Evolutionary conservation across 1,140 invertebrate genomes (phyloP), one percentile per base, ranked within the genome.

Genomic region (Eubasilissa regina): DNA sequence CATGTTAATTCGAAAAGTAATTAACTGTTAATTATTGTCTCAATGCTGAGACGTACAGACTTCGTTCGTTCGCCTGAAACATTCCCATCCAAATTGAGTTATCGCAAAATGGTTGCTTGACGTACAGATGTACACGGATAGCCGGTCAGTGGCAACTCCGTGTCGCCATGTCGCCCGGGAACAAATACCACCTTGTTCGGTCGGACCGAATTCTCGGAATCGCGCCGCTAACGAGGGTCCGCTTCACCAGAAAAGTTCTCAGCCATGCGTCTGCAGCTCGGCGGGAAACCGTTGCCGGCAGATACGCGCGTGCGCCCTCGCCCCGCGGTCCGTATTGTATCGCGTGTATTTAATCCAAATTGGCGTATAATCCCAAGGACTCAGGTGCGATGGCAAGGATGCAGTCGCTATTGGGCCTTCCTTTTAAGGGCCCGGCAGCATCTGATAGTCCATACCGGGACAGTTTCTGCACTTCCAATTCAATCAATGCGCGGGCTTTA

Each of bases 351-450:
- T 56, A 66, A 75, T 79, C 53, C 55, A 60, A 79, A 79, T 79
- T 47, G 79, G 45, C 75, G 74, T 53, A 80, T 80, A 80, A 80
- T 77, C 75, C 53, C 74, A 80, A 80, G 79, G 79, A 64, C 79
- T 75, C 74, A 21, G 78, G 73, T 70, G 79, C 74, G 74, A 80
- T 73, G 74, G 75, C 72, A 66, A 80, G 68, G 79, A 64, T 15
- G 70, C 70, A 13, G 70, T 74, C 53, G 70, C 25, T 55, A 74
- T 74, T 55, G 19, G 70, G 53, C 19, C 51, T 51, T 72, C 68
- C 70, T 56, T 74, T 74, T 74, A 74, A 74, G 70, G 70, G 21
- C 21, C 48, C 13, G 19, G 45, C 48, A 44, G 60, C 60, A 72
- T 72, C 68, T 72, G 62, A 66, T 53, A 51, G 68, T 53, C 70